Evolutionary conservation across 2,113 vertebrate species (phyloP), one percentile per base, ranked within the genome.

Genomic region (Nycticryphes semicollaris): DNA sequence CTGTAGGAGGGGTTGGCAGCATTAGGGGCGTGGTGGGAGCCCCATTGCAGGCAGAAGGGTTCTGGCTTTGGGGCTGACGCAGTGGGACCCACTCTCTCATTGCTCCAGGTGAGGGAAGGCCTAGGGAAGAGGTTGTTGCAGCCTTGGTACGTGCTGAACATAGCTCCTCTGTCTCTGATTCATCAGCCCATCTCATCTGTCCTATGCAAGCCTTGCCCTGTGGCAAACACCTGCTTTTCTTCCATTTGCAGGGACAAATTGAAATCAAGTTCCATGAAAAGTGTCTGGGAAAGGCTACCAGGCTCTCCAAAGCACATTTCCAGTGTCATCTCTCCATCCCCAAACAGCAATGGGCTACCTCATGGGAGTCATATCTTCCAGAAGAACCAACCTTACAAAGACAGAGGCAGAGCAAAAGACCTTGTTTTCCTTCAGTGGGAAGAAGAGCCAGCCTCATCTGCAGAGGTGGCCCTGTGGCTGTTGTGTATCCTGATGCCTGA

Each of bases 81-180:
- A 41, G 20, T 75, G 37, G 33, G 18, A 68, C 23, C 35, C 21
- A 18, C 39, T 68, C 4, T 14, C 5, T 37, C 45, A 25, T 60
- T 1, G 0, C 12, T 15, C 21, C 2, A 2, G 24, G 17, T 12
- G 18, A 67, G 25, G 25, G 37, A 53, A 24, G 12, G 33, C 39
- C 47, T 64, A 51, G 54, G 53, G 48, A 68, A 86, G 72, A 72
- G 13, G 13, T 51, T 27, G 54, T 51, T 81, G 66, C n/a, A 47
- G 31, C 63, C 51, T 53, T 60, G 24, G n/a, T 31, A 22, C 1
- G 2, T 31, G 41, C 35, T 35, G 64, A 28, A 20, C 17, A 35
- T 1, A 2, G 22, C 47, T 92, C 51, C 27, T 85, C 35, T 62
- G 24, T 45, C n/a, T 30, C 37, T 17, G 41, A 66, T 78, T 69